A percentile compares a stretch with the other conserved stretches of the same genome.
Evolutionary conservation across 2,888 invertebrate genomes (phyloP).

Genomic region (Ectropis crepuscularia): DNA sequence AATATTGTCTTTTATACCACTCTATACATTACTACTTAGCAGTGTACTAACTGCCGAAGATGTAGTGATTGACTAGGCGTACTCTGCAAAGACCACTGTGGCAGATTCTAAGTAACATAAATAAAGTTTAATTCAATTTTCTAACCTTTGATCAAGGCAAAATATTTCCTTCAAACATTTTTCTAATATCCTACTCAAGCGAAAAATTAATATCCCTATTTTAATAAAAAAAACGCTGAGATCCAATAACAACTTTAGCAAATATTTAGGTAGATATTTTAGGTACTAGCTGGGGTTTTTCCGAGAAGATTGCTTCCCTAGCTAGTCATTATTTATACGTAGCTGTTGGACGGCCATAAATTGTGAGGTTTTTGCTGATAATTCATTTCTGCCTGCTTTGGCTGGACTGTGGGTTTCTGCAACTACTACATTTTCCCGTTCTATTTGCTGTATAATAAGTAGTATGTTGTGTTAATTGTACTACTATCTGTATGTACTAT

Average conservation of each 20-base stretch:
- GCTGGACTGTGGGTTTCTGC: not conserved
- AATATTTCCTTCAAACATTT: conserved; percentile 1
- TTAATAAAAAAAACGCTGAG: conserved; percentile 16
- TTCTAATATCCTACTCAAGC: not conserved
- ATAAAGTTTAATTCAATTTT: not conserved
- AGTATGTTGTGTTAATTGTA: no score
- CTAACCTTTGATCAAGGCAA: not conserved
- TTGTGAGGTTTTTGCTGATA: conserved; percentile 41
- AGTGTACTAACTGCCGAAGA: no score
- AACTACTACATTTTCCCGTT: conserved; percentile 5
- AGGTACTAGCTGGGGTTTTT: conserved; percentile 25
- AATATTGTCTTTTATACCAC: no score
- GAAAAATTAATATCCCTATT: conserved; percentile 6
- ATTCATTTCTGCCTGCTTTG: conserved; percentile 42
- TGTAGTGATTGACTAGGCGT: no score
- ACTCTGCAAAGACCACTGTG: no score
- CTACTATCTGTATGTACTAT: no score
- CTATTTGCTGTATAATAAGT: not conserved
- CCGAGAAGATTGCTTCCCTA: conserved; percentile 37
- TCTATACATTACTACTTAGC: no score
- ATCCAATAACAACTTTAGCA: conserved; percentile 22
- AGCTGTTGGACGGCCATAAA: conserved; percentile 44
- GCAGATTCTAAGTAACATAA: no score
- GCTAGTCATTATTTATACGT: conserved; percentile 45
- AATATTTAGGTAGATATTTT: conserved; percentile 27